Base-by-base conservation (phyloP, 2,797 vertebrate genomes). In the Schizopygopsis malacanthus region DNA sequence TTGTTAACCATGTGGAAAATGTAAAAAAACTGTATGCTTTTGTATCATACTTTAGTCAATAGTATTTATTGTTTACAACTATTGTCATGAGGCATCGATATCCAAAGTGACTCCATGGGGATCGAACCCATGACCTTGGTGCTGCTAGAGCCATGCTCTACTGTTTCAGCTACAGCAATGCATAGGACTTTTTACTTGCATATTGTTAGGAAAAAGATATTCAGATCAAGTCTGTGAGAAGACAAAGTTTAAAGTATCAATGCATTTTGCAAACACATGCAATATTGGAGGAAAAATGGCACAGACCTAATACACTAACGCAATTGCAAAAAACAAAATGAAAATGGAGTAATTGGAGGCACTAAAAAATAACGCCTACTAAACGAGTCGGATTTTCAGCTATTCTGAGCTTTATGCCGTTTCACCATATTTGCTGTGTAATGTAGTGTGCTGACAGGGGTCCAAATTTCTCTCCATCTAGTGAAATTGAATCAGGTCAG, bases 371-470 rank as follows among this genome's bases (percentile, higher is more conserved):
- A 83, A 61, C 18, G 25, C 13, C 22, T 13, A 13, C n/a, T 5
- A 67, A 77, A 67, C 7, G 12, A 41, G 33, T 41, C 43, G 0
- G 16, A 54, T 54, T 69, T 67, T 65, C 43, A 76, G 45, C 28
- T 52, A 76, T 52, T 83, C 43, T 52, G 47, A 76, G 45, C 28
- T 25, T 83, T 73, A 73, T 33, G n/a, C 52, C 1, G 4, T 73
- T 61, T 79, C n/a, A 70, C 25, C 11, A 69, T 79, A 79, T 85
- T 85, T 85, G 12, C 45, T 47, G 39, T 59, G 22, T 56, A 61
- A 80, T 85, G 54, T 63, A 10, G n/a, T 81, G 71, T 82, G 85
- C 80, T 69, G 75, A 84, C 65, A 54, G 16, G 63, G 47, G 50
- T 67, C 83, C 50, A 79, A 20, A 71, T 79, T 37, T 71, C 50